Conservation (phyloP, 2,888 invertebrate genomes). For the Pteria penguin region DNA sequence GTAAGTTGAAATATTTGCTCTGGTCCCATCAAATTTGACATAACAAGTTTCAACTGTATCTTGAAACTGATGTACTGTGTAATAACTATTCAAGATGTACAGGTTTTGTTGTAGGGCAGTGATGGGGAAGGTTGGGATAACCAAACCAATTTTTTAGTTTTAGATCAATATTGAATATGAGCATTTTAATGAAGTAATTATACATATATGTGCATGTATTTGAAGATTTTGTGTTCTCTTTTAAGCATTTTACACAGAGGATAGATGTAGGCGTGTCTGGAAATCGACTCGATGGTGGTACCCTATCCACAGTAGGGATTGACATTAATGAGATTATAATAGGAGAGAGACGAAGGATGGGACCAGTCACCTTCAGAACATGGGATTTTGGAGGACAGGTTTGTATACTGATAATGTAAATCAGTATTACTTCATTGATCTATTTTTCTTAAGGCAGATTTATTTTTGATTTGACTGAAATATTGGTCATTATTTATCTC, state of each 20-base stretch:
- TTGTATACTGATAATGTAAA: not conserved
- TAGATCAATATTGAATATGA: too few species aligned
- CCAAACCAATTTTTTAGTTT: too few species aligned
- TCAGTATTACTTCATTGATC: not conserved
- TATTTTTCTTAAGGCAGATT: too few species aligned
- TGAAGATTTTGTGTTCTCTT: not conserved
- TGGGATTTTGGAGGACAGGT: conserved; percentile 99
- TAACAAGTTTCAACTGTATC: too few species aligned
- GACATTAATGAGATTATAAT: conserved; percentile 97
- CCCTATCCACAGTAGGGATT: conserved; percentile 96
- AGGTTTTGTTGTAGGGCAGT: too few species aligned
- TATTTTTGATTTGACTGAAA: not conserved
- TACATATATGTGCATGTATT: too few species aligned
- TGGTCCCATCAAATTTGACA: too few species aligned
- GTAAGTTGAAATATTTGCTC: too few species aligned
- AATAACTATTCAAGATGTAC: too few species aligned
- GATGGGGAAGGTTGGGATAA: too few species aligned
- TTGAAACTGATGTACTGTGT: too few species aligned
- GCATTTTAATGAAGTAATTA: too few species aligned
- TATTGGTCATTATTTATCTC: not conserved
- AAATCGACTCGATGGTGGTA: conserved; percentile 48
- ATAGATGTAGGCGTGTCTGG: conserved; percentile 42
- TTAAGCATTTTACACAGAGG: conserved; percentile 57
- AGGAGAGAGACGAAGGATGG: conserved; percentile 79
- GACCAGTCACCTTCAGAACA: conserved; percentile 84